Percentiles rank a stretch among this genome's conserved stretches.
phyloP scores from a whole-genome alignment of 2,113 vertebrate genomes.

The Promerops cafer region DNA sequence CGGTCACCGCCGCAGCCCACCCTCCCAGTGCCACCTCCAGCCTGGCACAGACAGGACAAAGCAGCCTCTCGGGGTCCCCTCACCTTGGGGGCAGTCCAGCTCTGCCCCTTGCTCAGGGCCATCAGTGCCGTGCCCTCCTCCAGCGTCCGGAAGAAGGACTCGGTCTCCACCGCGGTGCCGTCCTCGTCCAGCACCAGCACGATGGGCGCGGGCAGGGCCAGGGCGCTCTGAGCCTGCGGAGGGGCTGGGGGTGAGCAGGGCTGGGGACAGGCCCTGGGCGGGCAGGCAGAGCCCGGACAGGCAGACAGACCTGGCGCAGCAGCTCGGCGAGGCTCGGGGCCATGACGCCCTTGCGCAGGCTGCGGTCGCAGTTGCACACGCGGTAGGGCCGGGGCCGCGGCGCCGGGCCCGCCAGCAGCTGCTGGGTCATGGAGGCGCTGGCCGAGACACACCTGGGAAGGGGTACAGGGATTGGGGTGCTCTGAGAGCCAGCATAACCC shows the following conservation, averaged over 20 bases:
- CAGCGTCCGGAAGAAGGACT: conserved; percentile 85
- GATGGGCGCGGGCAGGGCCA: conserved; percentile 57
- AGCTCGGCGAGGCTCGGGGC: conserved; percentile 75
- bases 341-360: conserved; percentile 78
- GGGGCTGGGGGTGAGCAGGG: not conserved
- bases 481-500: fast-evolving
- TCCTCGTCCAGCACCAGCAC: conserved; percentile 88
- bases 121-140: conserved; percentile 79
- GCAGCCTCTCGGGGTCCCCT: not conserved
- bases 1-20: fast-evolving
- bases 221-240: conserved; percentile 69
- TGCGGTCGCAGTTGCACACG: conserved; percentile 80
- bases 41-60: fast-evolving
- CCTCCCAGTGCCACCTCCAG: not conserved
- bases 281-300: fast-evolving
- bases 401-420: conserved; percentile 68
- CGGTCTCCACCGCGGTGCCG: conserved; percentile 85
- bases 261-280: fast-evolving
- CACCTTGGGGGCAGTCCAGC: conserved; percentile 77
- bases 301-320: conserved; percentile 74
- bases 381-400: conserved; percentile 74
- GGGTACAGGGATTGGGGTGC: not conserved
- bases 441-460: conserved; percentile 75
- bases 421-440: conserved; percentile 82
- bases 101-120: conserved; percentile 82